Evolutionary conservation across 2,888 invertebrate species (phyloP).

Genomic region (Tiliacea aurago): DNA sequence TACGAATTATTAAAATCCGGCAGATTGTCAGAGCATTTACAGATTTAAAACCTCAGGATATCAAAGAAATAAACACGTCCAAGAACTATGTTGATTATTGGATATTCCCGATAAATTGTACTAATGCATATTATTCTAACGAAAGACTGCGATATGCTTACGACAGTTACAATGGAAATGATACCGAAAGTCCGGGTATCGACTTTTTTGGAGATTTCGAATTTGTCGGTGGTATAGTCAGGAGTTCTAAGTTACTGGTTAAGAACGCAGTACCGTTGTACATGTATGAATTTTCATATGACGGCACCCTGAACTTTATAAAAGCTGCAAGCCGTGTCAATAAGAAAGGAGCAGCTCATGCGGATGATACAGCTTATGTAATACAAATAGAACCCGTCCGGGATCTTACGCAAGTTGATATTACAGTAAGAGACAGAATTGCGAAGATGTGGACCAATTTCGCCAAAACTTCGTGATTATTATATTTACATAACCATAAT

Average conservation of each 20-base stretch:
- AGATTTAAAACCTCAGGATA: constrained; percentile 60
- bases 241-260: constrained; percentile 56
- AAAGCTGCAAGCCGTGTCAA: constrained; percentile 54
- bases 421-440: constrained; percentile 66
- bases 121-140: constrained; percentile 64
- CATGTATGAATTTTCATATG: constrained; percentile 76
- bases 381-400: constrained; percentile 32
- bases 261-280: constrained; percentile 64
- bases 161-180: constrained; percentile 44
- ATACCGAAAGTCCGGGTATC: constrained; percentile 67
- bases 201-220: constrained; percentile 78
- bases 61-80: constrained; percentile 64
- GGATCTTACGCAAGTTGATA: constrained; percentile 53
- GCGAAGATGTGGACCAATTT: constrained; percentile 79
- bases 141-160: constrained; percentile 58
- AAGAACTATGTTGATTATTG: constrained; percentile 70
- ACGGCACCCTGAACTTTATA: constrained; percentile 71
- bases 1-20: constrained; percentile 80
- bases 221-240: constrained; percentile 69
- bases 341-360: constrained; percentile 72
- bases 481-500: too few species aligned
- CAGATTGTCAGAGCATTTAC: too few species aligned
- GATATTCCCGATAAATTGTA: constrained; percentile 37
- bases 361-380: constrained; percentile 71
- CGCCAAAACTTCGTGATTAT: constrained; percentile 76